phyloP scores from a whole-genome alignment of 2,797 vertebrate genomes.

The Bryconaethiops microstoma region DNA sequence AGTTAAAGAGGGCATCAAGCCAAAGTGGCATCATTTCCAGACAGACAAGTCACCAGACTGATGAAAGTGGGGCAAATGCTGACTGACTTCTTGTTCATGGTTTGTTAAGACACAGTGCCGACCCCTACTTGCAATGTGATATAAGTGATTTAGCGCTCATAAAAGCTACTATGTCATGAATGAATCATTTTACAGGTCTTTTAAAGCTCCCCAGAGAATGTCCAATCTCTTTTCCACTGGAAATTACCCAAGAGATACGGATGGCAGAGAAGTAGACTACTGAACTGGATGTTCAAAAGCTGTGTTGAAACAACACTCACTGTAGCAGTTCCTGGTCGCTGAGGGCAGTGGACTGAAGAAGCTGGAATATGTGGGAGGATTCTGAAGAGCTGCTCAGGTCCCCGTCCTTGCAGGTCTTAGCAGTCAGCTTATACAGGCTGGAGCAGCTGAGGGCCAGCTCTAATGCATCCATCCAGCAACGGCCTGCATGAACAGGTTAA shows the following conservation, averaged over 20 bases:
- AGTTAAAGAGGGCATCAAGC: neutral
- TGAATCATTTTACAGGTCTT: neutral
- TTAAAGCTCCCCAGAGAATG: neutral
- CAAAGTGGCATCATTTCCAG: slow-evolving; percentile 13
- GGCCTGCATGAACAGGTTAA: slow-evolving; percentile 74
- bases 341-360: slow-evolving; percentile 80
- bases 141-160: neutral
- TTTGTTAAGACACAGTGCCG: slow-evolving; percentile 22
- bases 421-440: slow-evolving; percentile 87
- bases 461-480: slow-evolving; percentile 97
- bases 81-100: slow-evolving; percentile 1
- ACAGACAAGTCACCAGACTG: slow-evolving; percentile 33
- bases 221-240: too few species aligned
- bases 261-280: neutral
- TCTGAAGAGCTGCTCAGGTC: slow-evolving; percentile 84
- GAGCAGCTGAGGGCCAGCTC: slow-evolving; percentile 94
- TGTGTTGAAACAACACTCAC: slow-evolving; percentile 74
- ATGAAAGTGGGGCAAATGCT: slow-evolving; percentile 37
- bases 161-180: too few species aligned
- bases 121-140: neutral
- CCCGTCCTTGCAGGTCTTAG: slow-evolving; percentile 83
- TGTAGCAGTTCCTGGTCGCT: slow-evolving; percentile 87
- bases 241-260: neutral
- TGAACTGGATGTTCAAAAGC: neutral
- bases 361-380: slow-evolving; percentile 84